Evolutionary conservation across 2,113 vertebrate species (phyloP), one percentile per base, ranked within the genome.

Genomic region (Neogale vison): DNA sequence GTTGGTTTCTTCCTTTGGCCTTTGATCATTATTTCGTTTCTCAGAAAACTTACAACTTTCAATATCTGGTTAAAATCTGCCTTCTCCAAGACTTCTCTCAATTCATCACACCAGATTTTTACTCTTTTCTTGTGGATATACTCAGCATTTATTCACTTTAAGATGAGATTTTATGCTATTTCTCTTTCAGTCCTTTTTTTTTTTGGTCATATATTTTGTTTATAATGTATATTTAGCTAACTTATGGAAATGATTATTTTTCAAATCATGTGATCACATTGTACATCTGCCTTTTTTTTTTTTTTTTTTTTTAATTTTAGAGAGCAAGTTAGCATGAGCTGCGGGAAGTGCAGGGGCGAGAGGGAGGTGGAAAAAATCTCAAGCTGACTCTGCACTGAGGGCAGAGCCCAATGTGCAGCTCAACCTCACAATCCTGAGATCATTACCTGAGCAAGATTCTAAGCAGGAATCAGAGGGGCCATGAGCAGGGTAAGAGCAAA

Each of bases 51-150:
- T 61, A 34, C 79, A 76, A 50, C 52, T 76, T 95, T 93, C 26
- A 94, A 83, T 92, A 89, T 50, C 34, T 93, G 18, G 26, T 24
- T 87, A 55, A 95, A 97, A 88, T 34, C 42, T 97, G 21, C 59
- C 65, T 86, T 93, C 26, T 85, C 50, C 4, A 83, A 6, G 36
- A 86, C n/a, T 61, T 95, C 34, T 77, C 10, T 94, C 52, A 77
- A 69, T 80, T 93, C 84, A 93, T 96, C 77, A 24, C 2, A 23
- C 77, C 9, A 86, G 26, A 88, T 77, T 65, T 84, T 96, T 71
- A 74, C 7, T 88, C 20, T 55, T 11, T 76, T 90, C 52, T 74
- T 77, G 5, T 42, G 18, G 4, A 55, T 90, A 36, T 79, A n/a
- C 45, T 94, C n/a, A 52, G 26, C 17, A 14, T 67, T 91, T 76